phyloP scores from a whole-genome alignment of 2,797 vertebrate species.

The Acrossocheilus wenchowensis region DNA sequence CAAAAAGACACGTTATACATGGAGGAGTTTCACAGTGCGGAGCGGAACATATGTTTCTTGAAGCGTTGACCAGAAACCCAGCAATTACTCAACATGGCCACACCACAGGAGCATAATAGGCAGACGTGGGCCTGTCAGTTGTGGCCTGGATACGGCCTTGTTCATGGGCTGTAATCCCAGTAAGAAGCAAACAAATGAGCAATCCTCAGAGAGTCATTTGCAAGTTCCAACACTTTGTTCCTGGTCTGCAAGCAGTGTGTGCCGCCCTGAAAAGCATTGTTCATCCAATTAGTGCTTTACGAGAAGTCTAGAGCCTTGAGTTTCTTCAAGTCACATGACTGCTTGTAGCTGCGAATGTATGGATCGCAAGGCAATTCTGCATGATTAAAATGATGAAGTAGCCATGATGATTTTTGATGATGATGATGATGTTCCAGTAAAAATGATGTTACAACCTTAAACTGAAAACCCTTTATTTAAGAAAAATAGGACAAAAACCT shows the following conservation, averaged over 20 bases:
- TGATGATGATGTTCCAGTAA: background rate
- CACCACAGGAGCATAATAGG: constrained; percentile 47
- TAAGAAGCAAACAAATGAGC: constrained; percentile 56
- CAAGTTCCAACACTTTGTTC: constrained; percentile 54
- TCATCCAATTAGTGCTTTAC: constrained; percentile 49
- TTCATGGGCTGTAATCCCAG: constrained; percentile 54
- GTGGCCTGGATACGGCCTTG: constrained; percentile 45
- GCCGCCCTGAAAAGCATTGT: constrained; percentile 41
- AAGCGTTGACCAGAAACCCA: constrained; percentile 41
- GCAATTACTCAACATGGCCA: constrained; percentile 48
- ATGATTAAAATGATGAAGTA: background rate
- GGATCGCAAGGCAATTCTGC: background rate
- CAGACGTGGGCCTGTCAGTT: constrained; percentile 42
- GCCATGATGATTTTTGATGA: background rate
- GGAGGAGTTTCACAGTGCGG: constrained; percentile 15
- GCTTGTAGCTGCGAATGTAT: background rate
- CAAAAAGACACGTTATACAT: constrained; percentile 32
- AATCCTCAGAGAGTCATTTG: constrained; percentile 54
- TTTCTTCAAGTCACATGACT: constrained; percentile 33
- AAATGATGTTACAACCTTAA: background rate
- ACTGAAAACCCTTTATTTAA: background rate
- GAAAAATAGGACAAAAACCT: background rate
- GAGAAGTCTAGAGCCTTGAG: constrained; percentile 32
- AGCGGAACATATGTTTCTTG: constrained; percentile 51
- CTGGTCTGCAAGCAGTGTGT: constrained; percentile 27